Conservation (phyloP, 2,113 vertebrate genomes). For the Pyxicephalus adspersus region DNA sequence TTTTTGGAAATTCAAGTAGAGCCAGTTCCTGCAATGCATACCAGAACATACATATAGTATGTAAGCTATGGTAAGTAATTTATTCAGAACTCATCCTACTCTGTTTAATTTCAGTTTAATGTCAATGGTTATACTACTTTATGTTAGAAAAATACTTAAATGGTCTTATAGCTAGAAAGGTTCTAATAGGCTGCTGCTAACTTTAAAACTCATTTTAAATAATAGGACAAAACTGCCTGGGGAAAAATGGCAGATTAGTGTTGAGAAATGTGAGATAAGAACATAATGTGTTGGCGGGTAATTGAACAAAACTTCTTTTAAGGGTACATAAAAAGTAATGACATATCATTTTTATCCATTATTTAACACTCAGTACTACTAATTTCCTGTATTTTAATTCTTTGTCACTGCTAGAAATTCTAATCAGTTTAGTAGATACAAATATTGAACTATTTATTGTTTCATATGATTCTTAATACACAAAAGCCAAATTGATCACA, state of each 20-base stretch:
- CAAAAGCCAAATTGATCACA: too few relatives aligned
- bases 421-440: too few relatives aligned
- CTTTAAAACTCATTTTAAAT: neutral
- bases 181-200: constrained; percentile 19
- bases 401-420: too few relatives aligned
- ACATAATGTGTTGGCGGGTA: constrained; percentile 5
- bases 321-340: constrained; percentile 3
- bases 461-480: too few relatives aligned
- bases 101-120: constrained; percentile 33
- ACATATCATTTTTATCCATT: neutral
- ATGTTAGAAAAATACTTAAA: constrained; percentile 37
- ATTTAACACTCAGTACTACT: neutral
- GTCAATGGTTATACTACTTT: constrained; percentile 14
- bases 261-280: neutral
- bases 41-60: neutral
- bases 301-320: constrained; percentile 15
- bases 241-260: neutral
- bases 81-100: constrained; percentile 10
- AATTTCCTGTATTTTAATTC: too few relatives aligned
- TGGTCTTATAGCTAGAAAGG: neutral
- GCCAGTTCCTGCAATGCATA: neutral
- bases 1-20: too few relatives aligned
- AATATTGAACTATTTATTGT: too few relatives aligned
- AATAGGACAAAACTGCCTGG: neutral
- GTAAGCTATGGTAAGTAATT: neutral